Conservation (phyloP, 2,797 vertebrate species). For the Phalloptychus januarius region DNA sequence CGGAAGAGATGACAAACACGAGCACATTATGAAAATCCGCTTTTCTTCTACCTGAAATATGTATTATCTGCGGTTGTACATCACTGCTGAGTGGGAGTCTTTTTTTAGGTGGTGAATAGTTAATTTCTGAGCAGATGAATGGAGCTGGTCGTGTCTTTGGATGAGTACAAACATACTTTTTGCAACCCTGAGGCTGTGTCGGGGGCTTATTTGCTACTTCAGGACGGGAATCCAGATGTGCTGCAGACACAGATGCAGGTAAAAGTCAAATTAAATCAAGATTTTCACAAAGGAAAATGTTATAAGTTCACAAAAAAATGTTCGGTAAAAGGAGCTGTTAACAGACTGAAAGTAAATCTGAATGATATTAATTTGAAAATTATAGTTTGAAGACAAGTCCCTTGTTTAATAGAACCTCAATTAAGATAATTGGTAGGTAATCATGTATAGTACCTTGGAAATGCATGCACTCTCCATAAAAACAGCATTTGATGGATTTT, state of each 20-base stretch:
- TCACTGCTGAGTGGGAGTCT: conserved; percentile 5
- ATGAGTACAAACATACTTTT: conserved; percentile 7
- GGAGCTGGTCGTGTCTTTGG: conserved; percentile 14
- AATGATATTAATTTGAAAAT: not conserved
- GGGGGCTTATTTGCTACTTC: not conserved
- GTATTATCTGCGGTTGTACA: conserved; percentile 6
- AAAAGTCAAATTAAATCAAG: not conserved
- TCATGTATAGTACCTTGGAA: not conserved
- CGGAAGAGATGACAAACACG: conserved; percentile 28
- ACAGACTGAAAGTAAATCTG: not conserved
- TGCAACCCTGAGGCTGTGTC: conserved; percentile 13
- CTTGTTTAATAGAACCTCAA: not conserved
- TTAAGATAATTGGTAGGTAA: not conserved
- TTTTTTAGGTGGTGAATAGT: conserved; percentile 8
- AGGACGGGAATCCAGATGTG: conserved; percentile 13
- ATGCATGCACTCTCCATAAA: not conserved
- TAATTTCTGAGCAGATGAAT: conserved; percentile 13
- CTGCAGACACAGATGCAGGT: not conserved
- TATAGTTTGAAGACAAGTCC: not conserved
- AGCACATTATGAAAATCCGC: conserved; percentile 22
- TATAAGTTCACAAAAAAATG: not conserved
- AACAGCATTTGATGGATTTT: not conserved
- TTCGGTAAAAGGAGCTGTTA: not conserved
- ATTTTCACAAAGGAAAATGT: not conserved
- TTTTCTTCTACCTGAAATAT: conserved; percentile 25